Evolutionary conservation across 2,888 invertebrate species (phyloP).

Genomic region (Pyrrhosoma nymphula): DNA sequence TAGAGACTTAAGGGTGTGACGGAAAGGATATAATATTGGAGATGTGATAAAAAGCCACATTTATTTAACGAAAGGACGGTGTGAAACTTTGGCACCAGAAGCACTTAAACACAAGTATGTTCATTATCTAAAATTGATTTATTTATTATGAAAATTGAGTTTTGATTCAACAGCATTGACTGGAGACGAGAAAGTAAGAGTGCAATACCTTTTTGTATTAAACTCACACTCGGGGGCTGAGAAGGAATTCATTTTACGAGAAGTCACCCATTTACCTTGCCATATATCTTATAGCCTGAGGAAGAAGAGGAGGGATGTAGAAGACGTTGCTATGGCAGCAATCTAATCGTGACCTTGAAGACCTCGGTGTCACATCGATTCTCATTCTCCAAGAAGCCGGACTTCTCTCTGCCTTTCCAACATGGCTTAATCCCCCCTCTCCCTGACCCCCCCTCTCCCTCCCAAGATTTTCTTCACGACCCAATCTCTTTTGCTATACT

Average conservation of each 20-base stretch:
- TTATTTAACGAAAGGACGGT: no score
- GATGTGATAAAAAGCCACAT: no score
- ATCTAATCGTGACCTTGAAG: neutral
- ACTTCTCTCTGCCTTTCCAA: neutral
- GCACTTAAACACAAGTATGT: no score
- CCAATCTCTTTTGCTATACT: neutral
- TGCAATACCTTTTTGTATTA: neutral
- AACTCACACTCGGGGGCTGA: neutral
- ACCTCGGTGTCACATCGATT: neutral
- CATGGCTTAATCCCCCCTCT: neutral
- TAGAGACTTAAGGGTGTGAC: no score
- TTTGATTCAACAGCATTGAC: neutral
- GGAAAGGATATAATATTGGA: no score
- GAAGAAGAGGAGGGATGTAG: neutral
- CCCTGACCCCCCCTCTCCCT: neutral
- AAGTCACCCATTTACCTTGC: neutral
- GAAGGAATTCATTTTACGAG: neutral
- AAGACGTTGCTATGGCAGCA: neutral
- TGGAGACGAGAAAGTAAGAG: neutral
- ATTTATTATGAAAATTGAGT: neutral
- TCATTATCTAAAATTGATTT: neutral
- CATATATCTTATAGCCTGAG: neutral
- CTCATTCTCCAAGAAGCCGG: neutral
- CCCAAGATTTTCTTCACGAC: neutral
- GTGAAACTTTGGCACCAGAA: no score